Base-by-base conservation (phyloP, 2,888 invertebrate genomes). In the Agrochola circellaris region DNA sequence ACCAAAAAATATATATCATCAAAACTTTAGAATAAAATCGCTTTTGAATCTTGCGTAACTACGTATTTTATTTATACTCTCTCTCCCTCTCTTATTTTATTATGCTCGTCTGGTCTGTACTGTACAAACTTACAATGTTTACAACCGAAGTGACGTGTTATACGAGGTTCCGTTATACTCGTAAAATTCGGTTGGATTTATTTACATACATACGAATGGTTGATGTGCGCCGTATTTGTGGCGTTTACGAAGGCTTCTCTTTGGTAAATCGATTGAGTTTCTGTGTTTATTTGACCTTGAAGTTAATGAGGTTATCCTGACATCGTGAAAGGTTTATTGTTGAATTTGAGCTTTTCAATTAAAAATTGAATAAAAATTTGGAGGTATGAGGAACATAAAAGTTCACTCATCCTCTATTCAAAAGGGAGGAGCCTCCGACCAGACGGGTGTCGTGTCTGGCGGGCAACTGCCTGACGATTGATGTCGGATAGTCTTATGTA, bases 101-200 rank as follows among this genome's bases (percentile, higher is more conserved):
- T 42, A 42, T 42, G 48, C 6, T 48, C 45, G 48, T 17, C 17
- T 54, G 54, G 23, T 23, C 3, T 51, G 51, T 54, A 23, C n/a
- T n/a, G n/a, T n/a, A n/a, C n/a, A 9, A 56, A 62, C 48, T 65
- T 45, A 79, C 86, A 89, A 89, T 87, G 88, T 91, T 91, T 90
- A 91, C 87, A 83, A 75, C 71, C 75, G 20, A 73, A 65, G 79
- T 82, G 85, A 86, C 84, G 75, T 87, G 73, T 86, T 89, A 90
- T 90, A 91, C 87, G 89, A 86, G 42, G 69, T 48, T 70, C 81
- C 73, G 83, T 60, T 85, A 81, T 87, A 85, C 87, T 88, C 90
- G 88, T 91, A 92, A 91, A 90, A 87, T 78, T 81, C 74, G 72
- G 78, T 56, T 82, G 84, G 86, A 84, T 88, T 89, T 88, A 89